These are phyloP conservation scores for Melikaiella ostensackeni DNA, from an alignment of 2,888 invertebrate species.

Conservation along the genomic window DNA sequence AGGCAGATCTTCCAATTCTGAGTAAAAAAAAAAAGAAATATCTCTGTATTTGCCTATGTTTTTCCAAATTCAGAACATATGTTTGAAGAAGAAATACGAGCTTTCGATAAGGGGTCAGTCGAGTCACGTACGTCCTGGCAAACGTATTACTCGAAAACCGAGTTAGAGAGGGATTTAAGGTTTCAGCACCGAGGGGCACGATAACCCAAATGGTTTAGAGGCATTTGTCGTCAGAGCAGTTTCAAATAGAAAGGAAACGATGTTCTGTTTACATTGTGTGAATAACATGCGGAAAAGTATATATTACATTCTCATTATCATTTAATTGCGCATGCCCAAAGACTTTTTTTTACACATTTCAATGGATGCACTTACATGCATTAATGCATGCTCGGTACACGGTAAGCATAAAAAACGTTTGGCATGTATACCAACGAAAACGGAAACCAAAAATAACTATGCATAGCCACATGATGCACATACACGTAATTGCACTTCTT, in stretches of 20 bases:
- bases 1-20: background rate
- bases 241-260: conserved; percentile 34
- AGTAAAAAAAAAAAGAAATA: background rate
- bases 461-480: background rate
- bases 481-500: background rate
- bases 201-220: conserved; percentile 31
- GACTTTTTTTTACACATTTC: background rate
- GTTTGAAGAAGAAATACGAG: conserved; percentile 36
- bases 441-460: background rate
- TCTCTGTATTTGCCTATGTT: background rate
- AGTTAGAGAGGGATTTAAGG: conserved; percentile 40
- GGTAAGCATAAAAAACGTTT: background rate
- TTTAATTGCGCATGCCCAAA: conserved; percentile 5
- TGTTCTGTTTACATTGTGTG: conserved; percentile 8
- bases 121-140: conserved; percentile 40
- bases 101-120: conserved; percentile 32
- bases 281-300: conserved; percentile 4
- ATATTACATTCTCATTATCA: background rate
- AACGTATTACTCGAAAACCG: conserved; percentile 38
- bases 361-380: conserved; percentile 10
- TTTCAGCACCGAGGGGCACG: conserved; percentile 29
- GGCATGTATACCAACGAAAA: background rate
- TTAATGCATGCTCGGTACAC: conserved; percentile 6
- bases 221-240: conserved; percentile 27
- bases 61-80: conserved; percentile 19